Evolutionary conservation across 2,797 vertebrate species (phyloP), one percentile per base, ranked within the genome.

Genomic region (Linurgus olivaceus): DNA sequence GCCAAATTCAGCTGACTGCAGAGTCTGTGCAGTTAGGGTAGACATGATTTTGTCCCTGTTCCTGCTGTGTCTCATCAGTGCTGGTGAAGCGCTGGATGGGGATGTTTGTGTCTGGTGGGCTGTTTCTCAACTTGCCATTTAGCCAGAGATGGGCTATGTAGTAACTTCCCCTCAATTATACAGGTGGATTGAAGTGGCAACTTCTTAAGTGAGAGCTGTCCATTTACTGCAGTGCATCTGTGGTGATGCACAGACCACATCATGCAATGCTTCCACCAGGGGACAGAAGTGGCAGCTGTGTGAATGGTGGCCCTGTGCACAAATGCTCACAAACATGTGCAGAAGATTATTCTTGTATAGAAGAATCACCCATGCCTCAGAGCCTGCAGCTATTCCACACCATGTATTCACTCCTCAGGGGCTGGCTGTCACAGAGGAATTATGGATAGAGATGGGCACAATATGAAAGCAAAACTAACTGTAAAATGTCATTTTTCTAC

Each of bases 241-340:
- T 2, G 0, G 29, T 16, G 75, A 13, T 48, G 17, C 61, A 50
- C 40, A 70, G 50, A 25, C 1, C 12, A 3, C 0, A 3, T 26
- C 38, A n/a, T 7, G 55, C 29, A 73, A 7, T 1, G 2, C 40
- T 80, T 42, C n/a, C 47, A 50, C 28, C 7, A 2, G 62, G 37
- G 25, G 9, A 44, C 13, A 44, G 65, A 45, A 65, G 61, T 42
- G 42, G 73, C 65, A 68, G 35, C 73, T 0, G 0, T 7, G 11
- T 33, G 44, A 58, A 20, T 33, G 28, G 33, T 26, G 52, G 44
- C n/a, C n/a, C 15, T 2, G 0, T 4, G 40, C 58, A 20, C 31
- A 66, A 52, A 17, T 7, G 15, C 9, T 59, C 38, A 14, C 37
- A 37, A 70, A 33, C 35, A 37, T 37, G 17, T 58, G 24, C 57